Percentiles rank a stretch among this genome's conserved stretches.
phyloP scores from a whole-genome alignment of 1,140 invertebrate genomes.

The Heliconius himera region DNA sequence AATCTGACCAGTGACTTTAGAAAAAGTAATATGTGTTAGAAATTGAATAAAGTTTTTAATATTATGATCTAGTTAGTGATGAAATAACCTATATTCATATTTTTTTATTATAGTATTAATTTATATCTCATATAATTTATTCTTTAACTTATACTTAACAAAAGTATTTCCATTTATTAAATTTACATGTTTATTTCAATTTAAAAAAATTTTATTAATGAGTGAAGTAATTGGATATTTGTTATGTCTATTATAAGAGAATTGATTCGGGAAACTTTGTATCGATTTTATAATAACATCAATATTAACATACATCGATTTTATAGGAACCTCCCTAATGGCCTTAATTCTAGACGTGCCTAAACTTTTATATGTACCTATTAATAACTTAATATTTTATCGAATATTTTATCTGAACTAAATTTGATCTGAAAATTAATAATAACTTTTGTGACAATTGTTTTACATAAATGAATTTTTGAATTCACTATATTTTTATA shows the following conservation, averaged over 20 bases:
- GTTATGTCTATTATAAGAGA: not conserved
- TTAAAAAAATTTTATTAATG: not conserved
- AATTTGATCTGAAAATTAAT: not conserved
- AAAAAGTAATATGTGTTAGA: too few species aligned
- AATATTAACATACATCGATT: conserved; percentile 1
- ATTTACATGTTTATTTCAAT: not conserved
- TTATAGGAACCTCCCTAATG: not conserved
- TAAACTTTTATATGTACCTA: not conserved
- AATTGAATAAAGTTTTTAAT: too few species aligned
- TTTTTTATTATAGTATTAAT: not conserved
- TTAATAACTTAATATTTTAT: not conserved
- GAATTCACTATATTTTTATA: not conserved
- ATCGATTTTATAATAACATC: not conserved
- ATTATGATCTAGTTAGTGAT: too few species aligned
- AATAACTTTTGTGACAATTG: too few species aligned
- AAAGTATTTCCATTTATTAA: not conserved
- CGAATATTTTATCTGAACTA: not conserved
- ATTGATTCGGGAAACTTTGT: not conserved
- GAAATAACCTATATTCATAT: too few species aligned
- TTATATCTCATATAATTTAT: not conserved
- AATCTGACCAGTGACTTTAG: too few species aligned
- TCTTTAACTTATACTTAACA: not conserved
- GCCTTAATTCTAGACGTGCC: not conserved
- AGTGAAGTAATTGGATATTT: not conserved
- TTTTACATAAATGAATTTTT: too few species aligned